Conservation (phyloP, 2,888 invertebrate species). For the Chrysolina oricalcia region DNA sequence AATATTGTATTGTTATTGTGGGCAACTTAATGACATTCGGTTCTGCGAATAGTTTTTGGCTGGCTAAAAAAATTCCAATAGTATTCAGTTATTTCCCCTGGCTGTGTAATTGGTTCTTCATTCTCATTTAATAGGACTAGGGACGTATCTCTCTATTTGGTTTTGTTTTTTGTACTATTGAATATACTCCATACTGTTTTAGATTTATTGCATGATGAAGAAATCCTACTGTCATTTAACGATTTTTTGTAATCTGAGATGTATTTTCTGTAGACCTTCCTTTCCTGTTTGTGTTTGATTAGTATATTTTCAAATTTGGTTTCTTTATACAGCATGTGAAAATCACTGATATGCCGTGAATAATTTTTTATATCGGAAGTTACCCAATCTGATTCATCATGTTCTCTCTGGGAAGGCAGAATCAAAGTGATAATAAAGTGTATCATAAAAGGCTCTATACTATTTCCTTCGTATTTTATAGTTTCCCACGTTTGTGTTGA, state of each 20-base stretch:
- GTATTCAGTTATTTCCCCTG: neutral
- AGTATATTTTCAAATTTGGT: conserved; percentile 14
- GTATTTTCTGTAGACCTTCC: conserved; percentile 9
- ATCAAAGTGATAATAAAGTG: conserved; percentile 14
- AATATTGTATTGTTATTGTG: conserved; percentile 20
- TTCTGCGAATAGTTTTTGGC: neutral
- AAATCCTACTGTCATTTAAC: neutral
- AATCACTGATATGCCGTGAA: conserved; percentile 1
- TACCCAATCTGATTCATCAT: neutral
- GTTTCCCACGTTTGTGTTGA: neutral
- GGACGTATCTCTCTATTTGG: neutral
- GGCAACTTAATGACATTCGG: neutral
- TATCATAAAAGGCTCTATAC: conserved; percentile 3
- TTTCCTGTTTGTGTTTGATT: conserved; percentile 2
- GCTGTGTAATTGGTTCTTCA: neutral
- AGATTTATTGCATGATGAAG: neutral
- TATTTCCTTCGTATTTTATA: conserved; percentile 4
- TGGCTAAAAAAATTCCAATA: neutral
- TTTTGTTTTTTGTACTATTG: neutral
- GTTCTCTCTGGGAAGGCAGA: neutral
- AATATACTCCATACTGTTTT: conserved; percentile 6
- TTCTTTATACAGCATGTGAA: neutral
- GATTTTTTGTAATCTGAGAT: conserved; percentile 9
- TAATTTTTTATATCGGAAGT: neutral
- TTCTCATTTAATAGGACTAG: neutral